Conservation (phyloP, 2,888 invertebrate species). For the Cantharis rufa region DNA sequence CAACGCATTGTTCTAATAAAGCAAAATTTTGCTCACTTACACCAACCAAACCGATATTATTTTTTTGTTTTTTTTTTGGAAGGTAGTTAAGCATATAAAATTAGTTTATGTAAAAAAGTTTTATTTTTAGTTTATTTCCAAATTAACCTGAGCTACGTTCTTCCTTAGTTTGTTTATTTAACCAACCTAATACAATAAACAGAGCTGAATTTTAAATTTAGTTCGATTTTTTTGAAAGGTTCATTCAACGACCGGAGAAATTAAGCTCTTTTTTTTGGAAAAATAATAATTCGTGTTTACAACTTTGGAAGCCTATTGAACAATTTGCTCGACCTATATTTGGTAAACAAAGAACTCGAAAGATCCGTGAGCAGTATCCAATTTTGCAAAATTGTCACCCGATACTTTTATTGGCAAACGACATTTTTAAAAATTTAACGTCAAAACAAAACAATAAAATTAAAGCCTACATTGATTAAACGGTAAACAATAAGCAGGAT, state of each 20-base stretch:
- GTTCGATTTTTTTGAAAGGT: neutral
- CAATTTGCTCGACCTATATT: neutral
- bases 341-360: neutral
- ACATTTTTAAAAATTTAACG: neutral
- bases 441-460: neutral
- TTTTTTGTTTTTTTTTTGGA: slow-evolving; percentile 7
- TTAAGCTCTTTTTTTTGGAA: neutral
- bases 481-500: neutral
- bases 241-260: neutral
- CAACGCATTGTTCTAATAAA: slow-evolving; percentile 18
- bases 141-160: slow-evolving; percentile 17
- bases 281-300: neutral
- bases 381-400: neutral
- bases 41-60: neutral
- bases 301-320: neutral
- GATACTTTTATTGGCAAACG: neutral
- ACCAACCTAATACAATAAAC: slow-evolving; percentile 8
- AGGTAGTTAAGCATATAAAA: neutral
- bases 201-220: slow-evolving; percentile 6
- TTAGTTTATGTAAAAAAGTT: slow-evolving; percentile 9
- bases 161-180: slow-evolving; percentile 14
- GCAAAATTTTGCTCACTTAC: neutral
- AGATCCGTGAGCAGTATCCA: neutral
- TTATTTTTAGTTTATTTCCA: slow-evolving; percentile 14
- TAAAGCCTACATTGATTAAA: neutral